phyloP scores from a whole-genome alignment of 2,113 vertebrate genomes.

The Rhea pennata region DNA sequence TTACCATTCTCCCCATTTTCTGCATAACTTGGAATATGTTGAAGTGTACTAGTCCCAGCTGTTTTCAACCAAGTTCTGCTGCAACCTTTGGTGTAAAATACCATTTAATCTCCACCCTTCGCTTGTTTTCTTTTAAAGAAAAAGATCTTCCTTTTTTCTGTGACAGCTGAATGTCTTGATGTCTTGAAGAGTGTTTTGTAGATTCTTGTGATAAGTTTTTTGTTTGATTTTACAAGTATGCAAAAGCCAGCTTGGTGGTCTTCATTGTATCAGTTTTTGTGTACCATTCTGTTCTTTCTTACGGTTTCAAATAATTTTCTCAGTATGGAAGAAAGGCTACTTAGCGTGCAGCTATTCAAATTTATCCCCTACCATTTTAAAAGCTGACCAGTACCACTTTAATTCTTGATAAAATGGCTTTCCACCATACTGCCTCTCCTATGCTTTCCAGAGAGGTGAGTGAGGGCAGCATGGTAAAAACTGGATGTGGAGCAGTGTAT shows the following conservation, averaged over 20 bases:
- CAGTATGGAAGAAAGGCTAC: not conserved
- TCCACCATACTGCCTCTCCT: not conserved
- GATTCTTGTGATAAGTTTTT: not conserved
- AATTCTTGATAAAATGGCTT: not conserved
- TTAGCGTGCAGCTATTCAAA: not conserved
- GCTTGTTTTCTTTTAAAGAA: not conserved
- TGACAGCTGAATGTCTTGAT: not conserved
- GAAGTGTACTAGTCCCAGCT: not conserved
- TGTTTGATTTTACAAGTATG: not conserved
- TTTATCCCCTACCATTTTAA: not conserved
- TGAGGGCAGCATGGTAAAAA: not conserved
- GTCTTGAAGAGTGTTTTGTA: not conserved
- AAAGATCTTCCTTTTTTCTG: not conserved
- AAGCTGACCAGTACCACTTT: not conserved
- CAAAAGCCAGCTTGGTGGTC: not conserved
- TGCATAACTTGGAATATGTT: not conserved
- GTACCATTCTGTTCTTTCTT: not conserved
- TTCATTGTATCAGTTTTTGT: not conserved
- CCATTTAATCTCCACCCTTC: not conserved
- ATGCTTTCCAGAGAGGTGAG: not conserved
- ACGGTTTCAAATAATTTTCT: not conserved
- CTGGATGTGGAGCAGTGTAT: not conserved
- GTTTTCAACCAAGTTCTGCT: not conserved
- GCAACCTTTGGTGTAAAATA: not conserved
- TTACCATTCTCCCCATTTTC: not conserved